Base-by-base conservation (phyloP, 2,797 vertebrate species). In the Perodicticus potto region DNA sequence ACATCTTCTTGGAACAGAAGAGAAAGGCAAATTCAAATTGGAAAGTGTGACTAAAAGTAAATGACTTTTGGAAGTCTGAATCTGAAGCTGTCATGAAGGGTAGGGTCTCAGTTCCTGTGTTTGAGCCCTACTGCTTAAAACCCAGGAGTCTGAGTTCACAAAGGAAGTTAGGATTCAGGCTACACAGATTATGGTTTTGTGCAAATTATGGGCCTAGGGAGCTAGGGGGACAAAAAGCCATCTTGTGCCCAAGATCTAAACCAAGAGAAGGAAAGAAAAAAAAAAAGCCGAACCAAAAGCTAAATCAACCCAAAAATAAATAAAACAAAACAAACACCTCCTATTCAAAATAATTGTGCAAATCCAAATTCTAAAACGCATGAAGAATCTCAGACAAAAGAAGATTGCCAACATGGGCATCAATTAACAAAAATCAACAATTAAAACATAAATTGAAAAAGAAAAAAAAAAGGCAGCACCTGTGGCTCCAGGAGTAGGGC, bases 331-430 rank as follows among this genome's bases (percentile, higher is more conserved):
- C 49, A 53, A 53, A 53, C 49, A 14, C 14, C 10, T 10, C 5
- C 4, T 49, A 45, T 2, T 63, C 23, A 81, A 74, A 89, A 49
- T 95, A 69, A 25, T 22, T 14, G 19, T 32, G 13, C 27, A 74
- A 89, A 73, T 23, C 49, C 32, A 76, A 92, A 89, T 63, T 86
- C 27, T 45, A 69, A 91, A 91, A 80, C 17, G 63, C 61, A 49
- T 55, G 40, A 63, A 67, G 37, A 72, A 92, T 63, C 5, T 63
- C 25, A 67, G 23, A 13, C 20, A 89, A 83, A 88, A 5, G 37
- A 93, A 88, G 25, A 63, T 16, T 81, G 29, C 7, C n/a, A 77
- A 59, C 1, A n/a, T 32, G 53, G 37, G 29, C 12, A 92, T 63
- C 32, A 73, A 40, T 83, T 32, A 87, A 74, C 22, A 70, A 59